These are phyloP conservation scores for Crypturellus tataupa DNA, from an alignment of 2,797 vertebrate species.

Conservation along the genomic window DNA sequence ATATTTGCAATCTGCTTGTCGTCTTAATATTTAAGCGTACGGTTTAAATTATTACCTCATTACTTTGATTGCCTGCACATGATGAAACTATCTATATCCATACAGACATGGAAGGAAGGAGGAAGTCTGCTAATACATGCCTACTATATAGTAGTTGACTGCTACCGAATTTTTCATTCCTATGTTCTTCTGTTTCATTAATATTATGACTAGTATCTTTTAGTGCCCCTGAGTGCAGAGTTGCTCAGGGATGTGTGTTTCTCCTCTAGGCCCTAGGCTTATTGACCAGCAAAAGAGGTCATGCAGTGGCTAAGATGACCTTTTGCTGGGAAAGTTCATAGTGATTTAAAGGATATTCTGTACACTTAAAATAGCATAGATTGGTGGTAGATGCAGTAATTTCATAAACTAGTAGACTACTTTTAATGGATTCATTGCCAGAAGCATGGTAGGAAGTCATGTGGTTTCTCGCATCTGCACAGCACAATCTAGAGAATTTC, in stretches of 20 bases:
- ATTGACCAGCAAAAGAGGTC: background rate
- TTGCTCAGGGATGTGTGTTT: background rate
- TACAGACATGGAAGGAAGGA: background rate
- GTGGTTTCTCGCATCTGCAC: background rate
- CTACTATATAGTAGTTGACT: background rate
- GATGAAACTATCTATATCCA: background rate
- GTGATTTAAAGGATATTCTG: background rate
- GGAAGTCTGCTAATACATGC: background rate
- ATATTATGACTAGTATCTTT: background rate
- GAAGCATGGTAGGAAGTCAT: background rate
- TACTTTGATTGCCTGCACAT: background rate
- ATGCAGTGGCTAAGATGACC: background rate
- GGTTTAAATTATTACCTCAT: background rate
- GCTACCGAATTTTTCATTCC: background rate
- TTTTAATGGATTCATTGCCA: background rate
- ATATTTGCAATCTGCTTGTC: background rate
- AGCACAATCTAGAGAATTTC: background rate
- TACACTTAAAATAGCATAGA: background rate
- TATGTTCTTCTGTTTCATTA: background rate
- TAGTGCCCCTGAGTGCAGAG: accelerated
- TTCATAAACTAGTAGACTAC: background rate
- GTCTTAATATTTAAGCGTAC: background rate
- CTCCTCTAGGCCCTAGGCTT: background rate
- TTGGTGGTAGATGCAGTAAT: background rate
- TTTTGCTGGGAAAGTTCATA: background rate